Base-by-base conservation (phyloP, 2,113 vertebrate species). In the Hypanus sabinus region DNA sequence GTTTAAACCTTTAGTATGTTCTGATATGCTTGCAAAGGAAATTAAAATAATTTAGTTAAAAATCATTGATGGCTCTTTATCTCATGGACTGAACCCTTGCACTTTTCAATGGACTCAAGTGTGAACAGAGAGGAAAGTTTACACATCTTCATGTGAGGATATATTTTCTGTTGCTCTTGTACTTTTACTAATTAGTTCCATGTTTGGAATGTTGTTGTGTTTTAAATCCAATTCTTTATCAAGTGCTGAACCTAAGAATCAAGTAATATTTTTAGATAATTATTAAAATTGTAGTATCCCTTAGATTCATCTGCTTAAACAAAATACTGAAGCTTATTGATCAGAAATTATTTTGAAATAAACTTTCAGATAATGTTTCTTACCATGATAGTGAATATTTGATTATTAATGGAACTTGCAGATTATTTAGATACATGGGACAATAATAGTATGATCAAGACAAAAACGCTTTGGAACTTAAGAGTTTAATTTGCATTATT, bases 31-130 rank as follows among this genome's bases (percentile, higher is more conserved):
- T 20, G 87, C 70, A 36, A 12, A 55, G 38, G 70, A 93, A 71
- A 73, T 70, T 71, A 46, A 46, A 93, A 75, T 55, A 93, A 71
- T 93, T 46, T 27, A 75, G 70, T 93, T 71, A 73, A 33, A 90
- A 24, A 73, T 55, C 68, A 73, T 73, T 73, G 62, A 68, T 91
- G 87, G 68, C 68, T 93, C 62, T 73, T 93, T 38, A 92, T 46
- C 70, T 55, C 22, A 70, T 18, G 27, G 14, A 16, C 68, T 46
- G 36, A 93, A 73, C 10, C 38, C 57, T 92, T 73, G 27, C 16
- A 22, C 36, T 38, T 36, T 38, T 92, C 68, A 70, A 8, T 22
- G 22, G 30, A 93, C 38, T 93, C 14, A 0, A 0, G 91, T 92
- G 65, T 70, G n/a, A 46, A 73, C 24, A 73, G 68, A 73, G 91